These are phyloP conservation scores for Distichodus sexfasciatus DNA, from an alignment of 2,797 vertebrate species.

Conservation along the genomic window DNA sequence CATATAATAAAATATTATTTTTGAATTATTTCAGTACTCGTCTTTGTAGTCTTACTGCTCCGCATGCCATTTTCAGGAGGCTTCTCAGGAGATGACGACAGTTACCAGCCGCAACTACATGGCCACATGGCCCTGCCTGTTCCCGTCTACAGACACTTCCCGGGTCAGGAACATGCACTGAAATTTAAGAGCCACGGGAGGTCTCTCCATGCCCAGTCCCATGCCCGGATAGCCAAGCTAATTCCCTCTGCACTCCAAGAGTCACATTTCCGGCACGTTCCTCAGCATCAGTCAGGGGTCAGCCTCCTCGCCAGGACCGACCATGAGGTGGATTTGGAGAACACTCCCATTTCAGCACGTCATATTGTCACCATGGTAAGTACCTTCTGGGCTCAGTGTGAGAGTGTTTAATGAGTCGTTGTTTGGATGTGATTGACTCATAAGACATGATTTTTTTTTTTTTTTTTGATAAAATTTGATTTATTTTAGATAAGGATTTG, in stretches of 20 bases:
- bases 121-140: neutral
- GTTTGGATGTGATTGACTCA: neutral
- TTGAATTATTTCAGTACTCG: too few relatives aligned
- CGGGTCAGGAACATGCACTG: neutral
- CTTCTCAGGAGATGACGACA: slow-evolving; percentile 32
- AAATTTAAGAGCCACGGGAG: slow-evolving; percentile 14
- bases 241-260: slow-evolving; percentile 39
- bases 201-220: slow-evolving; percentile 20
- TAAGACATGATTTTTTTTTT: neutral
- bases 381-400: slow-evolving; percentile 6
- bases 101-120: neutral
- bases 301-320: slow-evolving; percentile 53
- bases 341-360: slow-evolving; percentile 52
- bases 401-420: neutral
- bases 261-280: slow-evolving; percentile 52
- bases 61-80: slow-evolving; percentile 23
- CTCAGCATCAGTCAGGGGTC: slow-evolving; percentile 29
- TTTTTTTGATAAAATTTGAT: neutral
- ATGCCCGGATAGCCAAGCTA: slow-evolving; percentile 21
- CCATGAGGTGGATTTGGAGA: slow-evolving; percentile 53
- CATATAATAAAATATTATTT: too few relatives aligned
- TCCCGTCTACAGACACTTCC: neutral
- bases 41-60: neutral
- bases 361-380: slow-evolving; percentile 74
- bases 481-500: too few relatives aligned